phyloP scores from a whole-genome alignment of 2,888 invertebrate genomes.

The Helleia helle region DNA sequence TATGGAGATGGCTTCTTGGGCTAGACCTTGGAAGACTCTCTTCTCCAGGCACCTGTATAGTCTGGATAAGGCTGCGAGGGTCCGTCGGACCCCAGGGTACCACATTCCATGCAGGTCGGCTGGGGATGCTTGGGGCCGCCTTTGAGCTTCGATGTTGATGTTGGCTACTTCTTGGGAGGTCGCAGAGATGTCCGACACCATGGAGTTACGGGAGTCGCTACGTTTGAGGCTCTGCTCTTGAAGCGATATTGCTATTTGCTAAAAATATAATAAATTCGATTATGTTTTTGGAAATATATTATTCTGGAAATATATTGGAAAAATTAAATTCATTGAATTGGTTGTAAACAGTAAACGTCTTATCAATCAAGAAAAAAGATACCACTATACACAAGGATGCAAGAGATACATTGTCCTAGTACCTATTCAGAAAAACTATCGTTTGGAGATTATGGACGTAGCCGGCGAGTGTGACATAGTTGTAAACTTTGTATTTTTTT shows the following conservation, averaged over 20 bases:
- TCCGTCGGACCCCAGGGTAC: slow-evolving; percentile 98
- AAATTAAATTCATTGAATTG: too few species aligned
- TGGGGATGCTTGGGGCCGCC: slow-evolving; percentile 78
- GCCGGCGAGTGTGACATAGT: too few species aligned
- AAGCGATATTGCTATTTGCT: slow-evolving; percentile 78
- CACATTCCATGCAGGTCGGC: slow-evolving; percentile 99
- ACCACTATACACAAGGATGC: too few species aligned
- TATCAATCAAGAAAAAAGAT: too few species aligned
- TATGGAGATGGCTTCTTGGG: slow-evolving; percentile 94
- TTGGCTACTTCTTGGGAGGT: slow-evolving; percentile 83
- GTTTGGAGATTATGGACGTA: too few species aligned
- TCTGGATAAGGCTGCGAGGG: slow-evolving; percentile 94
- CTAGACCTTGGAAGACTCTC: slow-evolving; percentile 96
- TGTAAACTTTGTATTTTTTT: too few species aligned
- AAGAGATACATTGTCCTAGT: too few species aligned
- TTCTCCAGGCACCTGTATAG: slow-evolving; percentile 89
- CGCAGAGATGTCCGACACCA: slow-evolving; percentile 78
- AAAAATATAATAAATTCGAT: slow-evolving; percentile 20
- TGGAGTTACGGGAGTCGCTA: slow-evolving; percentile 79
- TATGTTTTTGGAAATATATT: too few species aligned
- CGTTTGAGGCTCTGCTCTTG: slow-evolving; percentile 74
- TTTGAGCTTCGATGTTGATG: slow-evolving; percentile 62
- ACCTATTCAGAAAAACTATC: too few species aligned
- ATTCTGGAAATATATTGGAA: too few species aligned
- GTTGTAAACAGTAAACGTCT: too few species aligned